phyloP scores from a whole-genome alignment of 2,797 vertebrate species.

The Florisuga fusca region DNA sequence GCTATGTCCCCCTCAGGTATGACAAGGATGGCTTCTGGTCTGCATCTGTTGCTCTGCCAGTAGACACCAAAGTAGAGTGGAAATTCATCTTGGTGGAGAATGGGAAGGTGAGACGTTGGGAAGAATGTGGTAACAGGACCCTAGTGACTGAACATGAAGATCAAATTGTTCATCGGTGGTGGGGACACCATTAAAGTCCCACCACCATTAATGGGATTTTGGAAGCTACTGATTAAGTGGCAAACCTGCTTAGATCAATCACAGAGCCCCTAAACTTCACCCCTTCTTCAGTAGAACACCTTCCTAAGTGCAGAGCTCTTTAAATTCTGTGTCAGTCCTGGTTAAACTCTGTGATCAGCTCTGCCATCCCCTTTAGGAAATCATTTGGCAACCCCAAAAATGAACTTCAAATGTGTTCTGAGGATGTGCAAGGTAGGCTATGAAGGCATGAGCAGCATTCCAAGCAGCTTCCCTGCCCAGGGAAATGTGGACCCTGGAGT shows the following conservation, averaged over 20 bases:
- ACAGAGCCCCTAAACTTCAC: not conserved
- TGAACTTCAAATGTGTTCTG: rapidly evolving
- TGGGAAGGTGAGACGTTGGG: constrained; percentile 89
- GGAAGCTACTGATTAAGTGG: not conserved
- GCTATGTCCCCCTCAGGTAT: constrained; percentile 81
- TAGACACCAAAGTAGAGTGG: constrained; percentile 88
- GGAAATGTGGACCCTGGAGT: not conserved
- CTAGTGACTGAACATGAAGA: constrained; percentile 86
- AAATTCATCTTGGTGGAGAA: constrained; percentile 93
- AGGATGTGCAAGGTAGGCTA: not conserved
- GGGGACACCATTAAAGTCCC: constrained; percentile 83
- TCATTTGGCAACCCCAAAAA: not conserved
- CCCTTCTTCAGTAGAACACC: not conserved
- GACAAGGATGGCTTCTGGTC: constrained; percentile 88
- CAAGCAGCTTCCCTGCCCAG: not conserved
- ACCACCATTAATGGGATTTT: constrained; percentile 70
- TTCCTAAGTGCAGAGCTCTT: not conserved
- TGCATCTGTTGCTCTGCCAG: constrained; percentile 81
- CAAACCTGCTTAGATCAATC: not conserved
- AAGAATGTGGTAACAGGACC: constrained; percentile 90
- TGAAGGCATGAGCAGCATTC: not conserved
- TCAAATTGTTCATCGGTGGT: constrained; percentile 83
- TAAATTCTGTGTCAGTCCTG: not conserved
- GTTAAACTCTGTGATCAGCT: not conserved
- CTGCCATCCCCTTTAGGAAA: not conserved